A percentile compares a stretch with the other conserved stretches of the same genome.
These are phyloP conservation scores for Arvicanthis niloticus DNA, from an alignment of 2,113 vertebrate species.

Conservation along the genomic window DNA sequence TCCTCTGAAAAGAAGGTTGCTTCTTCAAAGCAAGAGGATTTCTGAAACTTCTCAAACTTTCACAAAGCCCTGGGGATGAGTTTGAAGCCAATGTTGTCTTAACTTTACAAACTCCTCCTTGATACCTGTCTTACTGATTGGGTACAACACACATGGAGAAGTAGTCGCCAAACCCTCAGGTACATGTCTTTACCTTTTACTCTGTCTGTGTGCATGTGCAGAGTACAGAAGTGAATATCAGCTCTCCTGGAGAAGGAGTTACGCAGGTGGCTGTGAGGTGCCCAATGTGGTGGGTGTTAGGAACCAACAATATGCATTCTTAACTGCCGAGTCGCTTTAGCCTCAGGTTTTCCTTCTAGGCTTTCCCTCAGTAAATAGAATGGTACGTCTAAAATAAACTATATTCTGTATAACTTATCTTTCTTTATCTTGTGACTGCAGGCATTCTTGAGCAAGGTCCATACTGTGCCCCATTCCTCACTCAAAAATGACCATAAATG, in stretches of 20 bases:
- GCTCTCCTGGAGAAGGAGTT: not conserved
- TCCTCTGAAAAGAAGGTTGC: not conserved
- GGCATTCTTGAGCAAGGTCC: not conserved
- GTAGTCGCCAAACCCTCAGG: not conserved
- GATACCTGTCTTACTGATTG: not conserved
- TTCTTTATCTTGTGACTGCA: not conserved
- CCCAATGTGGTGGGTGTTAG: not conserved
- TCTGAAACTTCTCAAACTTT: not conserved
- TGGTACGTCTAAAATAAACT: not conserved
- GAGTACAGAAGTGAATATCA: not conserved
- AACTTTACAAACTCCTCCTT: not conserved
- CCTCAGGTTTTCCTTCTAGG: not conserved
- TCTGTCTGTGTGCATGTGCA: not conserved
- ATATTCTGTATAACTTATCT: not conserved
- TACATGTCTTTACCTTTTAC: not conserved
- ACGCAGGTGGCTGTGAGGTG: not conserved
- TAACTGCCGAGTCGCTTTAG: not conserved
- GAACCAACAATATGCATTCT: not conserved
- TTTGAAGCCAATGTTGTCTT: not conserved
- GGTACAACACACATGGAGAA: not conserved
- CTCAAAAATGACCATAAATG: not conserved
- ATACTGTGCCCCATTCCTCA: too few relatives aligned
- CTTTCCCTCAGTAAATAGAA: constrained; percentile 1
- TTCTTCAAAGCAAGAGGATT: not conserved
- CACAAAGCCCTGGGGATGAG: not conserved